Percentiles rank a stretch among this genome's conserved stretches.
Conservation (phyloP, 2,888 invertebrate genomes). For the Drosophila glabriapex region DNA sequence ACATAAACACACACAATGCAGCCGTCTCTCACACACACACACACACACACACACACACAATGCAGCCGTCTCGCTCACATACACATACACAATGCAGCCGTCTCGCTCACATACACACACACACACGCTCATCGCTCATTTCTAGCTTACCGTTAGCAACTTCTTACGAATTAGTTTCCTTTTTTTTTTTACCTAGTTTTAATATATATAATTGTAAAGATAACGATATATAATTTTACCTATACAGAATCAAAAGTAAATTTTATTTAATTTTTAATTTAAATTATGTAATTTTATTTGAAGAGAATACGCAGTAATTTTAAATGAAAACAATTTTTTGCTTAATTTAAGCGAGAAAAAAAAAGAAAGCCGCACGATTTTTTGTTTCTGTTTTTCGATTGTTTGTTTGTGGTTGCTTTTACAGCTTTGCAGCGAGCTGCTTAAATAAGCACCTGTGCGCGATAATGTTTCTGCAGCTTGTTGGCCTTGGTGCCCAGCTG, state of each 20-base stretch:
- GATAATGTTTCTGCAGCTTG: constrained; percentile 93
- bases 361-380: constrained; percentile 32
- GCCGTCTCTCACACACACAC: constrained; percentile 29
- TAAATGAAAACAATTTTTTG: constrained; percentile 46
- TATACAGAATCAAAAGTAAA: constrained; percentile 73
- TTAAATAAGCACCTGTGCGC: constrained; percentile 92
- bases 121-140: constrained; percentile 47
- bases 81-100: constrained; percentile 33
- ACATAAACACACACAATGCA: constrained; percentile 19
- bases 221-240: constrained; percentile 60
- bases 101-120: constrained; percentile 49
- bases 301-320: constrained; percentile 54
- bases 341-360: constrained; percentile 65
- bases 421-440: neutral
- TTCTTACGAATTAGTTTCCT: constrained; percentile 41
- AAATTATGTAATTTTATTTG: constrained; percentile 75
- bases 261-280: constrained; percentile 79
- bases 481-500: constrained; percentile 92
- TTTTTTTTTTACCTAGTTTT: constrained; percentile 73
- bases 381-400: neutral
- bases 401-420: neutral
- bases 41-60: constrained; percentile 20
- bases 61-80: constrained; percentile 40
- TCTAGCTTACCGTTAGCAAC: constrained; percentile 41
- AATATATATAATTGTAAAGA: constrained; percentile 64